Percentiles rank a stretch among this genome's conserved stretches.
phyloP scores from a whole-genome alignment of 2,113 vertebrate genomes.

The Leuciscus idus region DNA sequence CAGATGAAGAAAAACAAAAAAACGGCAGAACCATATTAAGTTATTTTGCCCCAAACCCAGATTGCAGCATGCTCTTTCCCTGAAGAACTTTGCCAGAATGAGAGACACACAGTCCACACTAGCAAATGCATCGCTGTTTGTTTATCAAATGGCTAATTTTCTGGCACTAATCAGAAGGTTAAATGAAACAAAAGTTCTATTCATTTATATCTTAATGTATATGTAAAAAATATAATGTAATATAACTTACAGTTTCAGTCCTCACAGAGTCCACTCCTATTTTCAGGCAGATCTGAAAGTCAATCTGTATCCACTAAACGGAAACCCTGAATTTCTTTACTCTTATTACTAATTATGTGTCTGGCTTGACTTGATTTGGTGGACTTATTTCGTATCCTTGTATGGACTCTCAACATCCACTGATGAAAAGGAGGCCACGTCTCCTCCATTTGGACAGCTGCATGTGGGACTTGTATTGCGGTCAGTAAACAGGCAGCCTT shows the following conservation, averaged over 20 bases:
- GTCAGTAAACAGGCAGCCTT: slow-evolving; percentile 25
- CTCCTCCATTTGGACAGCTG: slow-evolving; percentile 37
- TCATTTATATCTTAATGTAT: neutral
- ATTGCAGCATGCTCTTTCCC: neutral
- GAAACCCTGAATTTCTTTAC: neutral
- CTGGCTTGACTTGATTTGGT: slow-evolving; percentile 16
- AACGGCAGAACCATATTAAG: neutral
- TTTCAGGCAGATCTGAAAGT: neutral
- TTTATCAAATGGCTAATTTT: too few relatives aligned
- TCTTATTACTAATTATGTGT: neutral
- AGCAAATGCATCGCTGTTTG: too few relatives aligned
- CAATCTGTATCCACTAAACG: neutral
- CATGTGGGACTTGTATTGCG: slow-evolving; percentile 20
- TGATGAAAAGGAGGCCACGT: slow-evolving; percentile 29
- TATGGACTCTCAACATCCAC: slow-evolving; percentile 28
- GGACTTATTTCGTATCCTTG: slow-evolving; percentile 12
- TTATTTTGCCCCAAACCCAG: slow-evolving; percentile 13
- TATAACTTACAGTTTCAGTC: neutral
- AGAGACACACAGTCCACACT: neutral
- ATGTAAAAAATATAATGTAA: neutral
- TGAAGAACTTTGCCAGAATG: slow-evolving; percentile 9
- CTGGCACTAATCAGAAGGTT: neutral
- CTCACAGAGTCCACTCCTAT: neutral
- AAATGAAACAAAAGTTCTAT: neutral
- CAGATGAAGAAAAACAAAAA: neutral